These are phyloP conservation scores for Nansenia antarctica DNA, from an alignment of 2,113 vertebrate genomes.

Conservation along the genomic window DNA sequence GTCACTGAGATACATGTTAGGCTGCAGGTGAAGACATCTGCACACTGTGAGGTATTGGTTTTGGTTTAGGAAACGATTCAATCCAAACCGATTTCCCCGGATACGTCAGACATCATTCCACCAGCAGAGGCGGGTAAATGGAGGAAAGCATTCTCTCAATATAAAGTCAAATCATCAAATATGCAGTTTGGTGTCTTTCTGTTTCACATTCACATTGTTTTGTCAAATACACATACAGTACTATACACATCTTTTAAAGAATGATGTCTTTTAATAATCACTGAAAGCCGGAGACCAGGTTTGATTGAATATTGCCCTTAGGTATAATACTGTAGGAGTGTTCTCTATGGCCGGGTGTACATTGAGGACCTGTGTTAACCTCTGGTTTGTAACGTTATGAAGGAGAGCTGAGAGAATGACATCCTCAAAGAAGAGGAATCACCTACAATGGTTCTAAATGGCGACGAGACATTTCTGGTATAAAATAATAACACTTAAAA, in stretches of 20 bases:
- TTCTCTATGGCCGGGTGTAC: not conserved
- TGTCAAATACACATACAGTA: no score
- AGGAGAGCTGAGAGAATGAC: not conserved
- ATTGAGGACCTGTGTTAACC: not conserved
- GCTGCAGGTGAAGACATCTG: not conserved
- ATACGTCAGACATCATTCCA: not conserved
- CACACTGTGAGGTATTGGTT: not conserved
- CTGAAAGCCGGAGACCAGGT: not conserved
- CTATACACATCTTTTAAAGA: no score
- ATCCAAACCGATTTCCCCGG: not conserved
- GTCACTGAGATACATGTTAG: not conserved
- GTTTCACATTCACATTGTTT: no score
- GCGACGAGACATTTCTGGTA: not conserved
- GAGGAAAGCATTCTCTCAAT: no score
- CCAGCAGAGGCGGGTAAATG: no score
- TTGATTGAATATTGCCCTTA: not conserved
- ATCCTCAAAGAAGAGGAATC: not conserved
- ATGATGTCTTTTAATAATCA: not conserved
- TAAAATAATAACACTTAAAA: not conserved
- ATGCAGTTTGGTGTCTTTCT: no score
- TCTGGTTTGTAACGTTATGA: not conserved
- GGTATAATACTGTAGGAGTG: not conserved
- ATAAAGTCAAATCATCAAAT: no score
- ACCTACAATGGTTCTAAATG: not conserved
- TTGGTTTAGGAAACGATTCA: not conserved